These are phyloP conservation scores for Dolichopus griseipennis DNA, from an alignment of 2,888 invertebrate genomes.

Conservation along the genomic window DNA sequence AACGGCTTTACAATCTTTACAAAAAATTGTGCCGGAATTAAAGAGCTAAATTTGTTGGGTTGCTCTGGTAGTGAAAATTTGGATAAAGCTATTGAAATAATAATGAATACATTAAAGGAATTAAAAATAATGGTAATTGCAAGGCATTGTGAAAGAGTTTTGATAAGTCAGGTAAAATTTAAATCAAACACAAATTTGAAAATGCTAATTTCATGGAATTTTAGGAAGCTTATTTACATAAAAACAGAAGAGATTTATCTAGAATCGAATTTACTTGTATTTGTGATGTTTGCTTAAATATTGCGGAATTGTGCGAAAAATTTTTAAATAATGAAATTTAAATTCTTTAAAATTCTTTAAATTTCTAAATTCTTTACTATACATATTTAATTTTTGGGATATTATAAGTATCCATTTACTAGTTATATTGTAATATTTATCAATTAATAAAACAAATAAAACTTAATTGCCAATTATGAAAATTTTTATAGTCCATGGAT, in stretches of 20 bases:
- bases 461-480: no score
- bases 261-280: not conserved
- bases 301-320: not conserved
- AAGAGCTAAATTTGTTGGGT: not conserved
- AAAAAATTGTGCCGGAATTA: not conserved
- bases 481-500: no score
- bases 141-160: not conserved
- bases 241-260: not conserved
- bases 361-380: no score
- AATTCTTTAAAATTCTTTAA: no score
- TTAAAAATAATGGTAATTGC: not conserved
- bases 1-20: not conserved
- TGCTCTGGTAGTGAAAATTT: constrained; percentile 7
- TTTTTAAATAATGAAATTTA: no score
- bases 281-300: not conserved
- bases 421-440: no score
- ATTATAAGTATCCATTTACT: no score
- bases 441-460: no score
- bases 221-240: not conserved
- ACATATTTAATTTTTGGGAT: no score
- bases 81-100: not conserved
- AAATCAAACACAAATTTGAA: no score
- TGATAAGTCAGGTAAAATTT: not conserved
- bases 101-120: not conserved
- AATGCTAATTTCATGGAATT: no score